Conservation (phyloP, 2,888 invertebrate species). For the Magallana nippona region DNA sequence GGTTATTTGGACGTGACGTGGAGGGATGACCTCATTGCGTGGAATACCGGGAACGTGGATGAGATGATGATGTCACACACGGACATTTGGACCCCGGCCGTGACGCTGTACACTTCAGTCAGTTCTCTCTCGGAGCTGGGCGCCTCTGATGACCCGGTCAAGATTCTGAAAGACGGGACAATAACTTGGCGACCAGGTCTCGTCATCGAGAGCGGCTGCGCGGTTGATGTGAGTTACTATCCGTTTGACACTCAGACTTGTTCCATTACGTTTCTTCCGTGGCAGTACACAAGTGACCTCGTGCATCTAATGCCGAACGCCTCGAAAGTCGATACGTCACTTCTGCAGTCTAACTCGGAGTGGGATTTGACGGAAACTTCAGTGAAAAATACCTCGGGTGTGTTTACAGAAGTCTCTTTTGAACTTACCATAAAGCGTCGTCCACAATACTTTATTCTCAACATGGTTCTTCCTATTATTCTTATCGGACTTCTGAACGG, state of each 20-base stretch:
- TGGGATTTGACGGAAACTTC: conserved; percentile 51
- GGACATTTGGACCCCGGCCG: conserved; percentile 55
- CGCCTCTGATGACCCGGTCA: conserved; percentile 49
- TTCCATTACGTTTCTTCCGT: conserved; percentile 39
- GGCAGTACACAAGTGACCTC: conserved; percentile 44
- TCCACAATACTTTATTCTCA: conserved; percentile 42
- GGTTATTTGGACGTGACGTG: conserved; percentile 55
- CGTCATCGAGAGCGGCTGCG: conserved; percentile 40
- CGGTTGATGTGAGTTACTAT: conserved; percentile 42
- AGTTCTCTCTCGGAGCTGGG: conserved; percentile 55
- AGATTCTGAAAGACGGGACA: conserved; percentile 48
- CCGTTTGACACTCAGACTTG: conserved; percentile 45
- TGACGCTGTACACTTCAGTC: conserved; percentile 49
- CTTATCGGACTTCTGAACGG: conserved; percentile 41
- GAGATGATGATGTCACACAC: conserved; percentile 52
- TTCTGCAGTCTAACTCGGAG: conserved; percentile 50
- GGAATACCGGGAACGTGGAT: conserved; percentile 46
- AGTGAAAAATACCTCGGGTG: conserved; percentile 7
- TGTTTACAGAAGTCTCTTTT: conserved; percentile 42
- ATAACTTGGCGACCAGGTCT: conserved; percentile 46
- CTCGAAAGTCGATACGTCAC: conserved; percentile 40
- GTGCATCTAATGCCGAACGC: conserved; percentile 37
- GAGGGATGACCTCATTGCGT: conserved; percentile 54
- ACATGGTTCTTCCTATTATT: conserved; percentile 46
- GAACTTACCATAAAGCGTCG: conserved; percentile 39